phyloP scores from a whole-genome alignment of 2,797 vertebrate genomes.

The Lateolabrax maculatus region DNA sequence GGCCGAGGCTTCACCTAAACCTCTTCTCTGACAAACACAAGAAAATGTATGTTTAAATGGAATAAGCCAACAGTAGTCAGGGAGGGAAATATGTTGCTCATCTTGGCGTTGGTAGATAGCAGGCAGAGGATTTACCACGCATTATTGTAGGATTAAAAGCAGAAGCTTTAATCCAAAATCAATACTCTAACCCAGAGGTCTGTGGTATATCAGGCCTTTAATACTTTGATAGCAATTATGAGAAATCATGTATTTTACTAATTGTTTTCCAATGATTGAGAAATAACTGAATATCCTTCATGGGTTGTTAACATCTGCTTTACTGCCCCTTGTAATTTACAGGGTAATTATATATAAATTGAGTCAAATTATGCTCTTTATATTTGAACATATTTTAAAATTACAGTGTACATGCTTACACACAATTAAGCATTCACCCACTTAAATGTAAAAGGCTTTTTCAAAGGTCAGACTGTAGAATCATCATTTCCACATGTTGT shows the following conservation, averaged over 20 bases:
- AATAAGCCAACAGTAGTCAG: conserved; percentile 9
- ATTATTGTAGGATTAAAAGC: conserved; percentile 45
- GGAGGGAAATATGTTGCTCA: conserved; percentile 12
- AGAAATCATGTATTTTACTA: conserved; percentile 17
- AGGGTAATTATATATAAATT: conserved; percentile 36
- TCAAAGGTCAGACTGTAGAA: conserved; percentile 5
- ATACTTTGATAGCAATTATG: conserved; percentile 30
- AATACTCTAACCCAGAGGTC: conserved; percentile 43
- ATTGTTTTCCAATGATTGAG: conserved; percentile 22
- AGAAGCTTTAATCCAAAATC: conserved; percentile 56
- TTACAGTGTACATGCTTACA: neutral
- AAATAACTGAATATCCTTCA: conserved; percentile 14
- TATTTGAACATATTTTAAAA: neutral
- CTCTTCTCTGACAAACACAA: conserved; percentile 59
- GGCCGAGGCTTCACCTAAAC: conserved; percentile 76
- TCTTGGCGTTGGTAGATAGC: conserved; percentile 14
- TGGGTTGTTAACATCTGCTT: conserved; percentile 19
- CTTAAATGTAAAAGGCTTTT: neutral
- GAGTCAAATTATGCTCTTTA: conserved; percentile 1
- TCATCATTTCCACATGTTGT: neutral
- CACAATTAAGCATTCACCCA: neutral
- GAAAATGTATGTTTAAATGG: conserved; percentile 58
- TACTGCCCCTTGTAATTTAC: conserved; percentile 17
- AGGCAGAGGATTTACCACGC: conserved; percentile 37
- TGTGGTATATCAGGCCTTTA: conserved; percentile 32